These are phyloP conservation scores for Sacculina carcini DNA, from an alignment of 2,888 invertebrate genomes.

Conservation along the genomic window DNA sequence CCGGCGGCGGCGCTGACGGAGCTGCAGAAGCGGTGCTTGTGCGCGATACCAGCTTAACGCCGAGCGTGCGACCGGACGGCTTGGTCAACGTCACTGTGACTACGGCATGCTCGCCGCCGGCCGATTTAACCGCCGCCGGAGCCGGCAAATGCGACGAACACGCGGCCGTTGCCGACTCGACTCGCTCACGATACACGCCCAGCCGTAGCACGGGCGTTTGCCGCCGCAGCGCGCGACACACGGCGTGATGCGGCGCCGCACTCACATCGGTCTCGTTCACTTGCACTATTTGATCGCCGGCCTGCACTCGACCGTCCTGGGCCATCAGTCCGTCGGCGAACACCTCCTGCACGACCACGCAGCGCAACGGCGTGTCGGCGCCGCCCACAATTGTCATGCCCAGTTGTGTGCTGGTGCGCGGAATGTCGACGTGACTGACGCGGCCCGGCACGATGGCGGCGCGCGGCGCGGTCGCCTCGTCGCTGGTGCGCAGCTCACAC, in stretches of 20 bases:
- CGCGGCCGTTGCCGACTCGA: conserved; percentile 15
- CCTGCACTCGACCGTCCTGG: conserved; percentile 21
- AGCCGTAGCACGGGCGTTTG: conserved; percentile 21
- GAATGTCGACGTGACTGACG: conserved; percentile 23
- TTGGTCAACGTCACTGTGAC: conserved; percentile 21
- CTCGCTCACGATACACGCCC: conserved; percentile 22
- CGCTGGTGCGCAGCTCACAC: conserved; percentile 13
- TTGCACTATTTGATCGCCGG: conserved; percentile 24
- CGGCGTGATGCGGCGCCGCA: conserved; percentile 6
- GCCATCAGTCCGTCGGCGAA: conserved; percentile 21
- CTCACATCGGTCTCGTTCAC: conserved; percentile 18
- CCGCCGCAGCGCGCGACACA: conserved; percentile 17
- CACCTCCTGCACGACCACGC: conserved; percentile 24
- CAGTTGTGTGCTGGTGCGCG: conserved; percentile 19
- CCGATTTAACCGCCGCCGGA: background rate
- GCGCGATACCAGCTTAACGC: conserved; percentile 19
- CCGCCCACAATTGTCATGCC: conserved; percentile 25
- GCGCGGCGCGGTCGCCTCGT: conserved; percentile 1
- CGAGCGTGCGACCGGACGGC: conserved; percentile 20
- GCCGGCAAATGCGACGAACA: background rate
- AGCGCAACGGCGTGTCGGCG: conserved; percentile 23
- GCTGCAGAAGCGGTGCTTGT: too few species aligned
- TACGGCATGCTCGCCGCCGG: conserved; percentile 17
- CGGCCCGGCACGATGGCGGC: background rate
- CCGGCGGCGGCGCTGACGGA: too few species aligned